phyloP scores from a whole-genome alignment of 2,797 vertebrate genomes.

The Passerculus sandwichensis region DNA sequence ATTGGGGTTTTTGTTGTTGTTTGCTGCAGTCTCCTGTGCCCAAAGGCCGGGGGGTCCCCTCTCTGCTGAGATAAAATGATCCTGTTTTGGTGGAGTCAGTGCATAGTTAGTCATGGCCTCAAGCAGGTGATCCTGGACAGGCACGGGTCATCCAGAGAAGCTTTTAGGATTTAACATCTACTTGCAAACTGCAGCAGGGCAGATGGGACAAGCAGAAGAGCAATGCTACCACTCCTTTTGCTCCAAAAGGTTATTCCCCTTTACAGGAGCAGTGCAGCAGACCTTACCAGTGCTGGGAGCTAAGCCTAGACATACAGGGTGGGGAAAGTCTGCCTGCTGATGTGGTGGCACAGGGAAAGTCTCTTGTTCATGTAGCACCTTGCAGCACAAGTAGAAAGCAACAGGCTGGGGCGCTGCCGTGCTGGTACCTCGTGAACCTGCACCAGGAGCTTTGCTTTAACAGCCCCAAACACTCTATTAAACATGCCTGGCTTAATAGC shows the following conservation, averaged over 20 bases:
- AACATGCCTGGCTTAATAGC: neutral
- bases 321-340: neutral
- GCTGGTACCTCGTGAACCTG: neutral
- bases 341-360: neutral
- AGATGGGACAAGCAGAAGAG: neutral
- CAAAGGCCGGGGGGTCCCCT: neutral
- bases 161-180: neutral
- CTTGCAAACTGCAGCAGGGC: slow-evolving; percentile 1
- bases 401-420: neutral
- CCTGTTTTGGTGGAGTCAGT: slow-evolving; percentile 19
- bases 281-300: neutral
- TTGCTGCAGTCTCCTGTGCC: neutral
- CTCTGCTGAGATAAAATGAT: slow-evolving; percentile 64
- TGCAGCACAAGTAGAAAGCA: neutral
- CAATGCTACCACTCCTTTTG: neutral
- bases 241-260: neutral
- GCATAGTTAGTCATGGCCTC: slow-evolving; percentile 57
- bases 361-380: neutral
- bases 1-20: neutral
- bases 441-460: neutral
- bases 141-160: neutral
- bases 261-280: neutral
- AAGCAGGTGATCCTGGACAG: neutral
- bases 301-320: neutral
- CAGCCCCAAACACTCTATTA: neutral